These are phyloP conservation scores for Spermophilus dauricus DNA, from an alignment of 2,113 vertebrate species.

Conservation along the genomic window DNA sequence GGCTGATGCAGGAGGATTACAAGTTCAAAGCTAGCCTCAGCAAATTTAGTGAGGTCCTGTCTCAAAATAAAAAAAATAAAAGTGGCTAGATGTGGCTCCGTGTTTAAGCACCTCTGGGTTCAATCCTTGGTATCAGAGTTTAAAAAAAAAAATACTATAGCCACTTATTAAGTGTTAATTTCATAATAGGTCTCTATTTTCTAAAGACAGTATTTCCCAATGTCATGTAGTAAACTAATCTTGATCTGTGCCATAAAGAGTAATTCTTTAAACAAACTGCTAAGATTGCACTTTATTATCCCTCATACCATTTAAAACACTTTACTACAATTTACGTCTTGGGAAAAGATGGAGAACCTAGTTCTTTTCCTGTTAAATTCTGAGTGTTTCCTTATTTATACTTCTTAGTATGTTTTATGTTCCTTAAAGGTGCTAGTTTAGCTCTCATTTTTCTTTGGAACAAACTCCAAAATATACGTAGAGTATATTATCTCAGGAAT, in stretches of 20 bases:
- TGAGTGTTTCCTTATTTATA: slow-evolving; percentile 27
- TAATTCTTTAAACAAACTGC: slow-evolving; percentile 40
- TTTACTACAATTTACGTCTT: neutral
- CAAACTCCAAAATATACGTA: neutral
- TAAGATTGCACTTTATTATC: neutral
- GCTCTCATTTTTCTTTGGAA: neutral
- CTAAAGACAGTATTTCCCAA: slow-evolving; percentile 5
- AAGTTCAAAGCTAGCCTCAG: too few relatives aligned
- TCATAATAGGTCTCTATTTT: slow-evolving; percentile 45
- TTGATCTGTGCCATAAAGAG: neutral
- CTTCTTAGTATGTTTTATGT: neutral
- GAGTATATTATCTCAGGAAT: neutral
- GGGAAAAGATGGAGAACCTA: slow-evolving; percentile 15
- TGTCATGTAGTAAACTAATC: slow-evolving; percentile 23
- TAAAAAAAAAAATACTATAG: neutral
- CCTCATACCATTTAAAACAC: neutral
- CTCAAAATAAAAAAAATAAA: too few relatives aligned
- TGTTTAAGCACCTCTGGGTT: too few relatives aligned
- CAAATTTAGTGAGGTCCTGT: too few relatives aligned
- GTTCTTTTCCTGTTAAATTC: slow-evolving; percentile 1
- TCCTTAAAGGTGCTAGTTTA: neutral
- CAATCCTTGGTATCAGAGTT: too few relatives aligned
- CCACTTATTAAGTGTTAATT: slow-evolving; percentile 25
- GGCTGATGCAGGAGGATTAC: too few relatives aligned
- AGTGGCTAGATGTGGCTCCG: too few relatives aligned